Percentiles rank a stretch among this genome's conserved stretches.
Conservation (phyloP, 92 coral and sea anemone genomes). For the Scolanthus callimorphus region DNA sequence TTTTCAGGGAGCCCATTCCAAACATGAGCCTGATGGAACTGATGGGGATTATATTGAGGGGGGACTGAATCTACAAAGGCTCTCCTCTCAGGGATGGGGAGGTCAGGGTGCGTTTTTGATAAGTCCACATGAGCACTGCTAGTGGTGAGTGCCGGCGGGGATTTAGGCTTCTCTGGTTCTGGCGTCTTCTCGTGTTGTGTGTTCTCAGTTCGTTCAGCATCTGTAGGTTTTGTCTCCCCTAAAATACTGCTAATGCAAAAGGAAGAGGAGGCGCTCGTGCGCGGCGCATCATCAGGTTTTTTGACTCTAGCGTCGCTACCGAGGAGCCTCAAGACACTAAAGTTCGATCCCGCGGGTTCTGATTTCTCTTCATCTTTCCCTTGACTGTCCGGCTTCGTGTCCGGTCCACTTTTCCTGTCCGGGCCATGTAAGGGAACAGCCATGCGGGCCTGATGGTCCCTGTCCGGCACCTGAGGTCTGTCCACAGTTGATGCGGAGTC, state of each 20-base stretch:
- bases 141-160: constrained; percentile 9
- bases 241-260: constrained; percentile 74
- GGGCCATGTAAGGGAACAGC: too few species aligned
- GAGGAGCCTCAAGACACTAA: constrained; percentile 75
- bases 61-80: constrained; percentile 7
- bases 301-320: constrained; percentile 45
- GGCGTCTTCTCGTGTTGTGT: constrained; percentile 9
- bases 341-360: constrained; percentile 31
- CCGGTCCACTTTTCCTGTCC: background rate
- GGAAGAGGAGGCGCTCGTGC: constrained; percentile 35
- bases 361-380: background rate
- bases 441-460: constrained; percentile 20
- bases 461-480: constrained; percentile 7
- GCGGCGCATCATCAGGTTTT: constrained; percentile 21
- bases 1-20: constrained; percentile 40
- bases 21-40: constrained; percentile 18
- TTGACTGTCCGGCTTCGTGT: constrained; percentile 1
- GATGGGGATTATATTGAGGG: constrained; percentile 23
- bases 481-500: constrained; percentile 7
- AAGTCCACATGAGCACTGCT: constrained; percentile 20
- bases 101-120: background rate
- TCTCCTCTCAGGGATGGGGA: constrained; percentile 10
- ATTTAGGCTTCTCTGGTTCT: constrained; percentile 10
- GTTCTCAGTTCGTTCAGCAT: constrained; percentile 15
- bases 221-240: constrained; percentile 19